phyloP scores from a whole-genome alignment of 2,797 vertebrate species.

The Cuculus canorus region DNA sequence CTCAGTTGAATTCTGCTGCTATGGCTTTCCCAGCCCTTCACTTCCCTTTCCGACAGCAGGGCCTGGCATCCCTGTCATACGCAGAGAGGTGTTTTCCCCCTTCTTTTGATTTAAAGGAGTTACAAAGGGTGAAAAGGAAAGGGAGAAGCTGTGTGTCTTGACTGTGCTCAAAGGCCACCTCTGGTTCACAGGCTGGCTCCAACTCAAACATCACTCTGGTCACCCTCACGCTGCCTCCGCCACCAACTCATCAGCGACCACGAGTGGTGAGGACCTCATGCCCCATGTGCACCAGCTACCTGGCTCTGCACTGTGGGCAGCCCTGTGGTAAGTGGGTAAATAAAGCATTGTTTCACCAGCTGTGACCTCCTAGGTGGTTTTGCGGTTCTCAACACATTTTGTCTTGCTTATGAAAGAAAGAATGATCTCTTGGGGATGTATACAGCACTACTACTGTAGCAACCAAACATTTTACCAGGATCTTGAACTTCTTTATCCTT shows the following conservation, averaged over 20 bases:
- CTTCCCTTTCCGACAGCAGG: background rate
- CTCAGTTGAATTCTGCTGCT: background rate
- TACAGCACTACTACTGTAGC: background rate
- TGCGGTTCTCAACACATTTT: background rate
- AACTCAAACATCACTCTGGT: background rate
- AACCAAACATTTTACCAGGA: background rate
- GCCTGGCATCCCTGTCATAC: background rate
- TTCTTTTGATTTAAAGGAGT: background rate
- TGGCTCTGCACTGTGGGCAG: background rate
- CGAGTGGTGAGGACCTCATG: rapidly evolving
- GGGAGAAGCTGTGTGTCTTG: background rate
- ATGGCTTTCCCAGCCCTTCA: background rate
- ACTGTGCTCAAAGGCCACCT: background rate
- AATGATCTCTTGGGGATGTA: background rate
- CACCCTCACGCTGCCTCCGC: background rate
- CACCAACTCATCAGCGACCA: rapidly evolving
- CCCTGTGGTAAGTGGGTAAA: background rate
- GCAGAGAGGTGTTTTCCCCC: background rate
- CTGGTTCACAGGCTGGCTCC: background rate
- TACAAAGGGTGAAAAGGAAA: background rate
- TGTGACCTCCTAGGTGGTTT: background rate
- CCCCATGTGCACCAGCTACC: background rate
- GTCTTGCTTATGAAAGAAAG: background rate
- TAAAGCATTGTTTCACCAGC: background rate
- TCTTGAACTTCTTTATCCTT: background rate